A percentile compares a stretch with the other conserved stretches of the same genome.
Evolutionary conservation across 2,113 vertebrate species (phyloP).

Genomic region (Lepidothrix coronata): DNA sequence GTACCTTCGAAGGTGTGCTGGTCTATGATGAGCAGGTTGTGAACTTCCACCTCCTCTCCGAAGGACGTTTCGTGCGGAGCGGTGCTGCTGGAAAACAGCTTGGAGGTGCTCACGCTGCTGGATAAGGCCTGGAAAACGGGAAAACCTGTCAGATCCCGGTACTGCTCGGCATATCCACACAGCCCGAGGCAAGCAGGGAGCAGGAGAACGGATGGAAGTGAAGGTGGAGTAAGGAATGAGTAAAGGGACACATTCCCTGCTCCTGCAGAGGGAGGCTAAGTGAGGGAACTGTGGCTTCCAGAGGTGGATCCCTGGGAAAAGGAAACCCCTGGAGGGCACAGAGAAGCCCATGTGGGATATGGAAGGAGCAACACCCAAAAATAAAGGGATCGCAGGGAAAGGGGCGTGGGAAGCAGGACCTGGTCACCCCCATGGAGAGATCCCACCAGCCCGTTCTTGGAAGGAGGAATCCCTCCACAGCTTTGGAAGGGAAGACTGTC

Average conservation of each 20-base stretch:
- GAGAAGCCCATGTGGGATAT: accelerated
- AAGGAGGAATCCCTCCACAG: neutral
- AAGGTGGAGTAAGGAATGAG: neutral
- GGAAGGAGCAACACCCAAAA: neutral
- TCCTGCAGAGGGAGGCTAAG: neutral
- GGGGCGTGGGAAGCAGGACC: neutral
- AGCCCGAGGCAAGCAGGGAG: neutral
- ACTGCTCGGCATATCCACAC: accelerated
- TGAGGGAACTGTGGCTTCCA: neutral
- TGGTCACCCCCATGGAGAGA: accelerated
- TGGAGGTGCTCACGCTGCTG: slow-evolving; percentile 97
- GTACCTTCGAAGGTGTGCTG: slow-evolving; percentile 98
- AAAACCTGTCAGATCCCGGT: accelerated
- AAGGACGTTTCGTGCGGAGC: slow-evolving; percentile 96
- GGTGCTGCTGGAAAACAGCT: slow-evolving; percentile 97
- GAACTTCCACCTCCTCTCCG: slow-evolving; percentile 96
- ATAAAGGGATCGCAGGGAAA: neutral
- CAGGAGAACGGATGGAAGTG: neutral
- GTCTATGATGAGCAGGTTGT: slow-evolving; percentile 96
- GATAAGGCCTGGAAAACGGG: slow-evolving; percentile 84
- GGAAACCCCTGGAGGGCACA: neutral
- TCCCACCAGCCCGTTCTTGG: neutral
- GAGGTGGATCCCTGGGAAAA: neutral
- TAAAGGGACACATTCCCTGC: neutral
- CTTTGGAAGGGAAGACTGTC: neutral